Percentiles rank a stretch among this genome's conserved stretches.
These are phyloP conservation scores for Blastobasis lacticolella DNA, from an alignment of 2,888 invertebrate species.

Conservation along the genomic window DNA sequence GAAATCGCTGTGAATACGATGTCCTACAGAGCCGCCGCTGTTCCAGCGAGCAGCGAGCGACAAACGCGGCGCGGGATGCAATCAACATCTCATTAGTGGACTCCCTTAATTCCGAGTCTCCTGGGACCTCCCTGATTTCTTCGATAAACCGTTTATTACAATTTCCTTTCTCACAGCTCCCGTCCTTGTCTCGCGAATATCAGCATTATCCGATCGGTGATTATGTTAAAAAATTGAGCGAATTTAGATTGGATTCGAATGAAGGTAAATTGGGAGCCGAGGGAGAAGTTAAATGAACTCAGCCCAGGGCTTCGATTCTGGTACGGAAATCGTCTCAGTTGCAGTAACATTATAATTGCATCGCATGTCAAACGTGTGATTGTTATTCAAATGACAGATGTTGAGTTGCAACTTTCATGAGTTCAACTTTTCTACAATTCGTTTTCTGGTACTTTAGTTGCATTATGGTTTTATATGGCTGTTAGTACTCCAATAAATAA, in stretches of 20 bases:
- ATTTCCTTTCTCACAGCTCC: slow-evolving; percentile 34
- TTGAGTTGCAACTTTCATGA: too few species aligned
- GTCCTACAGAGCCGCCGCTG: background rate
- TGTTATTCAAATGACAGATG: too few species aligned
- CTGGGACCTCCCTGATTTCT: slow-evolving; percentile 45
- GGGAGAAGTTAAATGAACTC: slow-evolving; percentile 51
- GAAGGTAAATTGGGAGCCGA: slow-evolving; percentile 41
- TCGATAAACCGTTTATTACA: slow-evolving; percentile 62
- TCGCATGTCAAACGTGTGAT: too few species aligned
- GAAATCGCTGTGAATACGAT: too few species aligned
- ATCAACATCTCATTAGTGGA: slow-evolving; percentile 70
- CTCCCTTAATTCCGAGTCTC: slow-evolving; percentile 57
- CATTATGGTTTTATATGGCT: too few species aligned
- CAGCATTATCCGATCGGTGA: slow-evolving; percentile 44
- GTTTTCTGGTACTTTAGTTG: too few species aligned
- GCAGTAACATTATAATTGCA: too few species aligned
- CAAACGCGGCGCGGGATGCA: slow-evolving; percentile 57
- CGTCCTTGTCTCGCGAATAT: slow-evolving; percentile 44
- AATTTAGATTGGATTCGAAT: slow-evolving; percentile 41
- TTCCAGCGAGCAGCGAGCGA: slow-evolving; percentile 23
- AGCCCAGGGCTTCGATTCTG: too few species aligned
- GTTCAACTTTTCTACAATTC: too few species aligned
- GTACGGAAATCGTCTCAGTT: too few species aligned
- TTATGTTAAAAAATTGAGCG: slow-evolving; percentile 52
- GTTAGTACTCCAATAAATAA: too few species aligned